Evolutionary conservation across 92 coral and sea anemone genomes (phyloP).

Genomic region (Zoanthus sansibaricus): DNA sequence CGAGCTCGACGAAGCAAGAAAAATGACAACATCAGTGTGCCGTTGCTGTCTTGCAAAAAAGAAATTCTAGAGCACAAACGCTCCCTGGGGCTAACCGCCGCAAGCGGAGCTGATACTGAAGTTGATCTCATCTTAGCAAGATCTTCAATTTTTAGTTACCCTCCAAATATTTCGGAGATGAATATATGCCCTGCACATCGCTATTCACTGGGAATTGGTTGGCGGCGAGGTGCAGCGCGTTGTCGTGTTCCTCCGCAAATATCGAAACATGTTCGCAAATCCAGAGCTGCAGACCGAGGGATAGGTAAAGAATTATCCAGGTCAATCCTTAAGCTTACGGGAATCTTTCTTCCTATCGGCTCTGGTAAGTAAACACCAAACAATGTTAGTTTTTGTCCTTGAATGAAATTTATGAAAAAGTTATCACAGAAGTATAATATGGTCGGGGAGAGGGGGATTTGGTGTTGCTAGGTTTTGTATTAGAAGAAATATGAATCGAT

Average conservation of each 20-base stretch:
- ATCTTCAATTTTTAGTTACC: slow-evolving; percentile 43
- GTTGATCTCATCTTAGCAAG: slow-evolving; percentile 41
- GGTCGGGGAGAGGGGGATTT: slow-evolving; percentile 1
- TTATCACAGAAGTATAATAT: no score
- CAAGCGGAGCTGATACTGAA: slow-evolving; percentile 29
- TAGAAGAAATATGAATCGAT: neutral
- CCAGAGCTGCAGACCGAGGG: slow-evolving; percentile 57
- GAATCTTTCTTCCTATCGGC: slow-evolving; percentile 54
- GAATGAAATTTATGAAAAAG: no score
- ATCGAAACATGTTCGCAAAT: slow-evolving; percentile 48
- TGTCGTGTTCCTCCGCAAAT: slow-evolving; percentile 53
- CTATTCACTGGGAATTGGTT: slow-evolving; percentile 53
- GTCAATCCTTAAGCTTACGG: slow-evolving; percentile 49
- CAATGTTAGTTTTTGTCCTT: neutral
- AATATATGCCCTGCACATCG: slow-evolving; percentile 49
- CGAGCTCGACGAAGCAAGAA: no score
- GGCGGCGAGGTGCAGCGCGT: slow-evolving; percentile 53
- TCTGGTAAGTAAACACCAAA: slow-evolving; percentile 49
- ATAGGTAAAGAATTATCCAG: slow-evolving; percentile 57
- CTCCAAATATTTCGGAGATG: slow-evolving; percentile 24
- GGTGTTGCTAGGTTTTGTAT: neutral
- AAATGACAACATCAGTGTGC: no score
- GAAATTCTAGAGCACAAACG: no score
- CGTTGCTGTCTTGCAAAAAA: no score
- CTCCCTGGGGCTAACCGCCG: no score